phyloP scores from a whole-genome alignment of 2,113 vertebrate species.

The Oreochromis aureus region DNA sequence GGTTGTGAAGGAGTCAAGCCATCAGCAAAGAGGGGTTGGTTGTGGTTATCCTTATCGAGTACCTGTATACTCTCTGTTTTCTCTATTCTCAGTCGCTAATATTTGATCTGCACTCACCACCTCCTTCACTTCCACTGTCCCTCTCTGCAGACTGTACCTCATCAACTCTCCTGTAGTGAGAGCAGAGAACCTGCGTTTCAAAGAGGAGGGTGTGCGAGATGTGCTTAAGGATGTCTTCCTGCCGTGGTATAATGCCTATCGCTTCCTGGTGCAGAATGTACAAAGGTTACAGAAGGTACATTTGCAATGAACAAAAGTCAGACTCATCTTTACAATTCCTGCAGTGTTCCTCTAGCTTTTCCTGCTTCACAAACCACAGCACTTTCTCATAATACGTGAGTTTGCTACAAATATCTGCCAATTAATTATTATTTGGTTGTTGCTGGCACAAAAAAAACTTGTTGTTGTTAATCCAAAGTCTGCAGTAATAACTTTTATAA shows the following conservation, averaged over 20 bases:
- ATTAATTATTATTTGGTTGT: neutral
- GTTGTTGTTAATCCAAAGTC: neutral
- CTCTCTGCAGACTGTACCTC: constrained; percentile 82
- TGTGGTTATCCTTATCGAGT: neutral
- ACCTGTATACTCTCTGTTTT: neutral
- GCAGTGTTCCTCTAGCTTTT: neutral
- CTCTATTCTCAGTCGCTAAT: neutral
- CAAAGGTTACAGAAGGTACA: constrained; percentile 86
- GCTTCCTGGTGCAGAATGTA: constrained; percentile 92
- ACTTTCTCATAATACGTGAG: neutral
- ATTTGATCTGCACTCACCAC: neutral
- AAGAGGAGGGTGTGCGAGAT: constrained; percentile 93
- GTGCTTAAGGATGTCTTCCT: constrained; percentile 96
- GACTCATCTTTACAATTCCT: neutral
- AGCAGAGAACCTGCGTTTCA: constrained; percentile 95
- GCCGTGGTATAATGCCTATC: constrained; percentile 98
- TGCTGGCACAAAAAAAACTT: neutral
- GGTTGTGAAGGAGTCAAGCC: neutral
- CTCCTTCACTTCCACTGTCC: neutral
- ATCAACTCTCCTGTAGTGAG: constrained; percentile 97
- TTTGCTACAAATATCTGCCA: neutral
- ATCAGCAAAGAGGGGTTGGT: neutral
- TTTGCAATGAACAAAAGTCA: neutral
- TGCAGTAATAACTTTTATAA: neutral
- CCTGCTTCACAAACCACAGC: neutral